Evolutionary conservation across 2,113 vertebrate genomes (phyloP).

Genomic region (Chloropsis cyanopogon): DNA sequence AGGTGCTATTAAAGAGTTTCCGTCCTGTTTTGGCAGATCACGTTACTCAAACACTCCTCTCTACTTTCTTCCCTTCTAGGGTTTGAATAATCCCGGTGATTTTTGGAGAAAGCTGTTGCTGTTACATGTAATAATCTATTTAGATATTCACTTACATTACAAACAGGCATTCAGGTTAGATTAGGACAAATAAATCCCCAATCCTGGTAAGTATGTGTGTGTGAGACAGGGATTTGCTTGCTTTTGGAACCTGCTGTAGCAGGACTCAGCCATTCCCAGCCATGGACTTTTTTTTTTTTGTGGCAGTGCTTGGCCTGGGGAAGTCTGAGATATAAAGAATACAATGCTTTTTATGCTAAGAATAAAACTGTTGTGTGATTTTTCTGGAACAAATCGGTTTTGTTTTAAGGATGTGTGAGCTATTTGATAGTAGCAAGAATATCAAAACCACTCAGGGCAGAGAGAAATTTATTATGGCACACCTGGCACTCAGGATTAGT

Average conservation of each 20-base stretch:
- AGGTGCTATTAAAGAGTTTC: slow-evolving; percentile 15
- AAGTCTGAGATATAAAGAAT: neutral
- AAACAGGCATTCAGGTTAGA: neutral
- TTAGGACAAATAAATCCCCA: neutral
- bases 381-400: neutral
- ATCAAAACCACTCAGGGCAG: neutral
- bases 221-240: neutral
- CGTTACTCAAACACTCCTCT: slow-evolving; percentile 1
- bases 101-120: neutral
- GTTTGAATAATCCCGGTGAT: neutral
- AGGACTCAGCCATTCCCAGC: neutral
- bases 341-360: neutral
- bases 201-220: neutral
- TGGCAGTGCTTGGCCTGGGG: neutral
- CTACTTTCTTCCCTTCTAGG: neutral
- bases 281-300: fast-evolving
- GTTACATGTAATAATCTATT: slow-evolving; percentile 29
- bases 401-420: neutral
- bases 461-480: neutral
- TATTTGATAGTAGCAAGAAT: neutral
- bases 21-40: neutral
- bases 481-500: neutral
- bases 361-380: neutral
- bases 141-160: neutral
- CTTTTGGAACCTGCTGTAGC: neutral